Evolutionary conservation across 1,140 invertebrate genomes (phyloP).

Genomic region (Drosophila mauritiana): DNA sequence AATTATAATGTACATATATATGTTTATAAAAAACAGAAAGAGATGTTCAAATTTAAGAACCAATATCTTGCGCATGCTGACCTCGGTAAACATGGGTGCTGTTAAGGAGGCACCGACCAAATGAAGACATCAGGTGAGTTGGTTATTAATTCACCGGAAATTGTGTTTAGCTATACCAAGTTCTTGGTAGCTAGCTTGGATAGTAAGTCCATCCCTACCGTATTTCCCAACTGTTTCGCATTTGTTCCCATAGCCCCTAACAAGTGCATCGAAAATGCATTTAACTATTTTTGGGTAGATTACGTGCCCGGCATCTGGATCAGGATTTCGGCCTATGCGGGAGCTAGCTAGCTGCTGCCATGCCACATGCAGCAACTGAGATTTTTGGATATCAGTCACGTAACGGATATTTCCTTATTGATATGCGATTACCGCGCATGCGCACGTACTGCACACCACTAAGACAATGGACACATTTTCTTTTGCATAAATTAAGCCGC

Average conservation of each 20-base stretch:
- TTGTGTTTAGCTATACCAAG: background rate
- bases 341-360: slow-evolving; percentile 5
- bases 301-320: slow-evolving; percentile 70
- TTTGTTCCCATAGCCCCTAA: slow-evolving; percentile 47
- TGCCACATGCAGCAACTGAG: slow-evolving; percentile 27
- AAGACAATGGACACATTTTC: slow-evolving; percentile 73
- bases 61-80: background rate
- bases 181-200: slow-evolving; percentile 4
- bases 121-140: slow-evolving; percentile 6
- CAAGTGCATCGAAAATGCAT: slow-evolving; percentile 59
- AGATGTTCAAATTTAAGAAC: too few species aligned
- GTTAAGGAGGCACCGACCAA: background rate
- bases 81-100: background rate
- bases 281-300: slow-evolving; percentile 62
- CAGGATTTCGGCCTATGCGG: slow-evolving; percentile 51
- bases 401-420: slow-evolving; percentile 84
- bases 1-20: too few species aligned
- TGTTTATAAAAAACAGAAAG: too few species aligned
- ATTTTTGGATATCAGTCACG: slow-evolving; percentile 82
- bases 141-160: slow-evolving; percentile 5
- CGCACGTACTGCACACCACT: slow-evolving; percentile 67
- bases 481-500: slow-evolving; percentile 76
- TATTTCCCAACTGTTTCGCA: slow-evolving; percentile 1
- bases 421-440: slow-evolving; percentile 83
- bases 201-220: background rate